Conservation (phyloP, 2,113 vertebrate species). For the Sceloporus undulatus region DNA sequence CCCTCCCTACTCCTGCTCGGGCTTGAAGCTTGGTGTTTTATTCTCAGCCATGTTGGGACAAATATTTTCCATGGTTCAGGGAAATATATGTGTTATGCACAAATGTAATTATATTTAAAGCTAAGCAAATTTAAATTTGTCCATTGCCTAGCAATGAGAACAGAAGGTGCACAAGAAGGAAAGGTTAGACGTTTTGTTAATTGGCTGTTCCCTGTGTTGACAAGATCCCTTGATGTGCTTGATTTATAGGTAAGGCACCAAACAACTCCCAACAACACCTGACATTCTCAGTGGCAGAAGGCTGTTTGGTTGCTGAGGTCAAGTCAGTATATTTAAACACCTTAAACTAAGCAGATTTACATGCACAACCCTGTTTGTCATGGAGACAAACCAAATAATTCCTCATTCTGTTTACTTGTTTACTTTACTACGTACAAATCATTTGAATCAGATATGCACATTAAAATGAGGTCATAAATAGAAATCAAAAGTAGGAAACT, state of each 20-base stretch:
- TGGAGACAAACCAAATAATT: background rate
- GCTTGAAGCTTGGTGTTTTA: background rate
- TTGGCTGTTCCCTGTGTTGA: background rate
- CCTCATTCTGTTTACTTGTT: background rate
- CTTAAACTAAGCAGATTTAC: background rate
- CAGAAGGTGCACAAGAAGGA: background rate
- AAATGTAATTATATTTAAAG: background rate
- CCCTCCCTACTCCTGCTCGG: background rate
- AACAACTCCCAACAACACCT: background rate
- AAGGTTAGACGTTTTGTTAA: background rate
- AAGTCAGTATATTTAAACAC: background rate
- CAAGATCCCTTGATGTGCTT: background rate
- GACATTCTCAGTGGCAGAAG: background rate
- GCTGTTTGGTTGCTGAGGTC: background rate
- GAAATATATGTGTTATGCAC: background rate
- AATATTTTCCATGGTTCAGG: background rate
- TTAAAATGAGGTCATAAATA: constrained; percentile 3
- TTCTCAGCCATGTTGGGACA: background rate
- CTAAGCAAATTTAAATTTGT: constrained; percentile 4
- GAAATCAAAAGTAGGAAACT: background rate
- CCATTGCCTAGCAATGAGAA: background rate
- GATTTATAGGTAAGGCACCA: constrained; percentile 15
- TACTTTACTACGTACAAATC: background rate
- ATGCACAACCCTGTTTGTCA: background rate
- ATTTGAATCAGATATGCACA: constrained; percentile 1